These are phyloP conservation scores for Belgica antarctica DNA, from an alignment of 2,888 invertebrate species.

Conservation along the genomic window DNA sequence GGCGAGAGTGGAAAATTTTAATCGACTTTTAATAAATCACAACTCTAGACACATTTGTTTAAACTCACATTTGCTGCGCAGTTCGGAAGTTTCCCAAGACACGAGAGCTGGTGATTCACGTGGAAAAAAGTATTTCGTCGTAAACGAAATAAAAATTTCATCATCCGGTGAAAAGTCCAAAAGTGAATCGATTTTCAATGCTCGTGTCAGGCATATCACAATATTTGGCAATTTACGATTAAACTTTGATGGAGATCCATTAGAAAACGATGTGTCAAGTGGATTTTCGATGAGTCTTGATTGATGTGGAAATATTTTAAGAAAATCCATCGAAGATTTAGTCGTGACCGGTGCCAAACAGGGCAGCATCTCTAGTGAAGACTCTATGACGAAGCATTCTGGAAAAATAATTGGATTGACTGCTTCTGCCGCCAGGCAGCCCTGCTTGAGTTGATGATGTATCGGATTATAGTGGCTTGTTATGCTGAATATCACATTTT, in stretches of 20 bases:
- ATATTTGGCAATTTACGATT: not conserved
- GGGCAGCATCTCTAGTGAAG: too few species aligned
- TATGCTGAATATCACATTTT: not conserved
- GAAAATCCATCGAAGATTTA: too few species aligned
- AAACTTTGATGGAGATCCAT: not conserved
- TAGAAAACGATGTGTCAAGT: slow-evolving; percentile 9
- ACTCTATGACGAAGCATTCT: too few species aligned
- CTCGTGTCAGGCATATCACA: slow-evolving; percentile 9
- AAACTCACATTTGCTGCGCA: not conserved
- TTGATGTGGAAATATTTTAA: slow-evolving; percentile 5
- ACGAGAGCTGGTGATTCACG: not conserved
- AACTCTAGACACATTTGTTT: not conserved
- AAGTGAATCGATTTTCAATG: not conserved
- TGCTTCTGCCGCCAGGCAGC: too few species aligned
- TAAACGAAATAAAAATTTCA: not conserved
- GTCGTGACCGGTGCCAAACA: too few species aligned
- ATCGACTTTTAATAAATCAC: not conserved
- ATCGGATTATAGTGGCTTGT: not conserved
- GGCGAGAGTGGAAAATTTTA: not conserved
- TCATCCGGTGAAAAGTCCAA: not conserved
- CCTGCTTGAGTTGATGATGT: slow-evolving; percentile 6
- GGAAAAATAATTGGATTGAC: too few species aligned
- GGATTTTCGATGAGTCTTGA: not conserved
- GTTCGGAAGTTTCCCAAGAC: not conserved
- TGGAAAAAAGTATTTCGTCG: too few species aligned